These are phyloP conservation scores for Muntiacus reevesi DNA, from an alignment of 2,113 vertebrate species.

Conservation along the genomic window DNA sequence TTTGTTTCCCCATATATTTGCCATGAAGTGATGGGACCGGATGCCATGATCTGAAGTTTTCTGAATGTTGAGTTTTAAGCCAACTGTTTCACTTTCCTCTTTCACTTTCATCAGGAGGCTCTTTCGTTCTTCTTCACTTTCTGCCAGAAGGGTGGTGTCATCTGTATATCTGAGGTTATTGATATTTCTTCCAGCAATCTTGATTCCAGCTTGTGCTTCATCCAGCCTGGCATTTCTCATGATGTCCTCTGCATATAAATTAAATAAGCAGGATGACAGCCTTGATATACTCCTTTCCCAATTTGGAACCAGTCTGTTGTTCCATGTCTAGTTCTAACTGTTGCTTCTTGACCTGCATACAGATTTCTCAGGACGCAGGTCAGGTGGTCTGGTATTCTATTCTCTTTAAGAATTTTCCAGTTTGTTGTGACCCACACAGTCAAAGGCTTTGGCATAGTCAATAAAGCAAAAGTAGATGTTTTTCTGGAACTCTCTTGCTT, in stretches of 20 bases:
- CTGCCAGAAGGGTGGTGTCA: neutral
- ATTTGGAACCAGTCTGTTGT: neutral
- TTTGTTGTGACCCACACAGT: neutral
- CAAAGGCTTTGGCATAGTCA: neutral
- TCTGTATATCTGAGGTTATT: neutral
- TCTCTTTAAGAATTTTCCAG: neutral
- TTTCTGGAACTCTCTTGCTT: neutral
- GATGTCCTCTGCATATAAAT: neutral
- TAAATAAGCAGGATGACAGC: neutral
- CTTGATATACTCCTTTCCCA: neutral
- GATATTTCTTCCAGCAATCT: neutral
- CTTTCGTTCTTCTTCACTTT: neutral
- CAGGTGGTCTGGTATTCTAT: neutral
- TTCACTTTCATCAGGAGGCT: neutral
- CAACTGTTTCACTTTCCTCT: neutral
- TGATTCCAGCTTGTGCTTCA: neutral
- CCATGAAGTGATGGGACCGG: neutral
- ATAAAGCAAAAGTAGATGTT: neutral
- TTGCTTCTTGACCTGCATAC: neutral
- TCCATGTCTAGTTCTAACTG: neutral
- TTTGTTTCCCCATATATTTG: neutral
- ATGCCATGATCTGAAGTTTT: neutral
- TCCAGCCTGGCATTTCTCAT: neutral
- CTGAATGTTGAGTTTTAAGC: neutral
- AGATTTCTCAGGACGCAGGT: neutral